Evolutionary conservation across 2,113 vertebrate genomes (phyloP), one percentile per base, ranked within the genome.

Genomic region (Pelobates fuscus): DNA sequence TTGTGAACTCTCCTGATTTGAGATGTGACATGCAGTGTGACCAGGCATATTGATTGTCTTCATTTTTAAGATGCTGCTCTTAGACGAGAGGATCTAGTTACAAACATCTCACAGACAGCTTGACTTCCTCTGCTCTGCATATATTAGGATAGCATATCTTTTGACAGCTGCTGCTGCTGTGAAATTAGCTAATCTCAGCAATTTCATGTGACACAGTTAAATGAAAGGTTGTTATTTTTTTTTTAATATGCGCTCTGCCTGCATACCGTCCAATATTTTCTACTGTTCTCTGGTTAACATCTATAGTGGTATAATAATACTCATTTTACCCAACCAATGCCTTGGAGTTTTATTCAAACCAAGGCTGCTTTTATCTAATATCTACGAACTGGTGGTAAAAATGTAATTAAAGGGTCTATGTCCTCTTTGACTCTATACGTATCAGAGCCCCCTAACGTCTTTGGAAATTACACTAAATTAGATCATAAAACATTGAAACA

Each of bases 11-110:
- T 49, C 15, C 44, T 15, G 17, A 17, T 49, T 14, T 14, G 44
- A 49, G 15, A 3, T 8, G 12, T 49, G 15, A 4, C 15, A 49
- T 2, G 44, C 8, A 49, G 15, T 49, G 12, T 49, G 44, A 49
- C 44, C 44, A 49, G 12, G 2, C 17, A 49, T 49, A 49, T 76
- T 67, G 67, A 70, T 59, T 29, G 14, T 21, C 17, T 26, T 7
- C 26, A 11, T 55, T 57, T 43, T 73, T 57, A 37, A 18, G 24
- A 29, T 29, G 60, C 58, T 67, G 62, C 72, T 67, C 60, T 76
- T 67, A 60, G 29, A 25, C 32, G 8, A 8, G 21, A 23, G 43
- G 63, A 8, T 66, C 41, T 2, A 18, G 17, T 67, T 67, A 67
- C 37, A 27, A 5, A 12, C 55, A 26, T 29, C 62, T 58, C 17